Percentiles rank a stretch among this genome's conserved stretches.
Evolutionary conservation across 2,888 invertebrate genomes (phyloP).

Genomic region (Bombyx huttoni): DNA sequence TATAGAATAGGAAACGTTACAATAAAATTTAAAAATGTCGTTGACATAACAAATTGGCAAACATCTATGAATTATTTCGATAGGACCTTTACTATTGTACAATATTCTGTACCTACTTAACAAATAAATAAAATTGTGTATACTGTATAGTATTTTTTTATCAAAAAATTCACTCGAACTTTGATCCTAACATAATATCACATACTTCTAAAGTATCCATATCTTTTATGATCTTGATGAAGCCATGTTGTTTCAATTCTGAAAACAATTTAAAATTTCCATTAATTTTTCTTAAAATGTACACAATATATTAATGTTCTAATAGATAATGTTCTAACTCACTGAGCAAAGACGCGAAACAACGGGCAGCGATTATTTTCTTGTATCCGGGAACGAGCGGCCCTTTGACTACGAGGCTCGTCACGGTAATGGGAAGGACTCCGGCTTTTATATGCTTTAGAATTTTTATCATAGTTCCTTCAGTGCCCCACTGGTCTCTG

Average conservation of each 20-base stretch:
- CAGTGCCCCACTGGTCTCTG: constrained; percentile 54
- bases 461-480: constrained; percentile 50
- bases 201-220: constrained; percentile 33
- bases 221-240: constrained; percentile 34
- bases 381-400: constrained; percentile 26
- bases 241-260: constrained; percentile 49
- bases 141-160: constrained; percentile 5
- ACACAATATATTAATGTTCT: neutral
- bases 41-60: too few species aligned
- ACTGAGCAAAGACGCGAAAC: constrained; percentile 53
- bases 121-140: constrained; percentile 1
- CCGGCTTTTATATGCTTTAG: constrained; percentile 15
- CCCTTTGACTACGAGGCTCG: constrained; percentile 24
- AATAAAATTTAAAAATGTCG: too few species aligned
- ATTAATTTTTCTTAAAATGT: neutral
- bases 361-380: constrained; percentile 35
- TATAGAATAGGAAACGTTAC: too few species aligned
- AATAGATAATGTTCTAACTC: too few species aligned
- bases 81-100: neutral
- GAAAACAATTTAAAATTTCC: constrained; percentile 16
- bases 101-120: constrained; percentile 4
- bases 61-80: too few species aligned
- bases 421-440: constrained; percentile 19
- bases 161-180: constrained; percentile 15
- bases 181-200: constrained; percentile 34